Base-by-base conservation (phyloP, 2,113 vertebrate genomes). In the Coryphaenoides rupestris region DNA sequence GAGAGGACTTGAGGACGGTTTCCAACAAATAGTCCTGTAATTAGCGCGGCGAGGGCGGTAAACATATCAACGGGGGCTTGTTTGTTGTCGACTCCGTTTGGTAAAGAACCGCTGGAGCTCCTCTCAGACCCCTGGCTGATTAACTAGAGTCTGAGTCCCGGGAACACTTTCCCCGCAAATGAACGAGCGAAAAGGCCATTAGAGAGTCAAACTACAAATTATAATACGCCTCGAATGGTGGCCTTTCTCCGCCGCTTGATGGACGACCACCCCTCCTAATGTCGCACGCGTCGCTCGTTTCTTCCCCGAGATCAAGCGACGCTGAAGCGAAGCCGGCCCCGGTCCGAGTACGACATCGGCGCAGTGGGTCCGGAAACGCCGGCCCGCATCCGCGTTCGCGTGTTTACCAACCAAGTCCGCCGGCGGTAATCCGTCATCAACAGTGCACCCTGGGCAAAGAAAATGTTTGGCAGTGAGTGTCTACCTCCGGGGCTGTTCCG, bases 201-300 rank as follows among this genome's bases (percentile, higher is more conserved):
- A 6, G 85, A 81, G 79, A 77, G 80, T 75, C 47, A n/a, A 60
- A 82, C 61, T 52, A 79, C 65, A 85, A 65, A 73, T 84, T 76
- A 85, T 69, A 72, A 76, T 75, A 76, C 9, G 33, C 33, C 33
- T 40, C 4, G 7, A 40, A 40, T 7, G 13, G 9, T 72, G 77
- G 81, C 68, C 58, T 33, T 46, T 64, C 66, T 82, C 72, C 66
- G 68, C 49, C 56, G 65, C 61, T 62, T 76, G 82, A 79, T 78
- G 54, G 15, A 55, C 13, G 9, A 40, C 33, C 9, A 40, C n/a
- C 33, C 13, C 33, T 40, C 33, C 7, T 10, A 40, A 40, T 10
- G 5, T 40, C 33, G 13, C 33, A 40, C 33, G 2, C 33, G 2
- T 12, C 9, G 9, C 33, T 40, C 13, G 33, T 10, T 40, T 2